phyloP scores from a whole-genome alignment of 1,140 invertebrate genomes.

The Littorina saxatilis region DNA sequence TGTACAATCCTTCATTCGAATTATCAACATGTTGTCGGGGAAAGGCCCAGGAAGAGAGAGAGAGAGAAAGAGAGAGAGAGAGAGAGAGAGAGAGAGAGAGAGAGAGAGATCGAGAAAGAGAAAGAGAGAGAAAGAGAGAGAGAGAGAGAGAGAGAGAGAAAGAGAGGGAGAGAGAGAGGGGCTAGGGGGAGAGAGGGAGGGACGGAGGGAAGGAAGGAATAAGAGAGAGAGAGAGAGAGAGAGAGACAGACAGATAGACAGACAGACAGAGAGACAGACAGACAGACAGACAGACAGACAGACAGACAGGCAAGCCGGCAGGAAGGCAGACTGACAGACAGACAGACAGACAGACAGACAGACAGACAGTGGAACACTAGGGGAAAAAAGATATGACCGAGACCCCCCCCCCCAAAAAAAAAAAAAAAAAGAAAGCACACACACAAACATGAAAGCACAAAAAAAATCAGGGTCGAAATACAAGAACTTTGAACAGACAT shows the following conservation, averaged over 20 bases:
- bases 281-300: neutral
- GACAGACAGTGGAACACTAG: no score
- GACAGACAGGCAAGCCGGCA: neutral
- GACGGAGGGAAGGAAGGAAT: neutral
- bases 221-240: conserved; percentile 1
- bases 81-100: conserved; percentile 8
- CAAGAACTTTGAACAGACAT: no score
- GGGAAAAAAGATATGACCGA: no score
- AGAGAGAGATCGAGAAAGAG: neutral
- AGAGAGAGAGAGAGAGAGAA: neutral
- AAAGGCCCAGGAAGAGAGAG: neutral
- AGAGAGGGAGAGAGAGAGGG: neutral
- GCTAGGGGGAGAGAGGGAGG: neutral
- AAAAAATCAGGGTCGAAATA: no score
- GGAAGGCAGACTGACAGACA: neutral
- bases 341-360: no score
- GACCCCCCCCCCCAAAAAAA: no score
- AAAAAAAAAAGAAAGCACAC: no score
- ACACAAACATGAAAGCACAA: no score
- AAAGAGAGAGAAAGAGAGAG: neutral
- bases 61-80: conserved; percentile 7
- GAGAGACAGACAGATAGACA: neutral
- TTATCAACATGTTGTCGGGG: no score
- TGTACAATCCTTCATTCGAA: no score
- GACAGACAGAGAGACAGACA: neutral